phyloP scores from a whole-genome alignment of 2,113 vertebrate genomes.

The Donacobius atricapilla region DNA sequence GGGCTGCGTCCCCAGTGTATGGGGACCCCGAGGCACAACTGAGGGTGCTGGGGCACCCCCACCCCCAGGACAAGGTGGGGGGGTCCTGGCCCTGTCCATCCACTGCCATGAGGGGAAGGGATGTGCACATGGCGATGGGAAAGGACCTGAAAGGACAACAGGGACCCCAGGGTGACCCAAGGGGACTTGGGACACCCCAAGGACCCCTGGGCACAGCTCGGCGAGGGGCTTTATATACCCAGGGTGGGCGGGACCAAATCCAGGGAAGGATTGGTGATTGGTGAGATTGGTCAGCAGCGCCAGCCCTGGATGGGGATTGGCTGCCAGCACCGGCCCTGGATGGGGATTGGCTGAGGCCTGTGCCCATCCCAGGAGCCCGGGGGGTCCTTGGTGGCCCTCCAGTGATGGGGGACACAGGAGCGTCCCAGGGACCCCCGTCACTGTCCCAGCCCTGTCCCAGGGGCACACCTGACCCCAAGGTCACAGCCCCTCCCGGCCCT shows the following conservation, averaged over 20 bases:
- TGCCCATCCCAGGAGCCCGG: accelerated
- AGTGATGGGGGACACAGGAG: accelerated
- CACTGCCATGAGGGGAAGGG: accelerated
- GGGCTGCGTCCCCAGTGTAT: accelerated
- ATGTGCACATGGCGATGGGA: accelerated
- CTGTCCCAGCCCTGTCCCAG: neutral
- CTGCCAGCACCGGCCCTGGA: too few species aligned
- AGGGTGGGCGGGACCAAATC: neutral
- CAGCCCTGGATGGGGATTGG: too few species aligned
- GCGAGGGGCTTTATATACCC: neutral
- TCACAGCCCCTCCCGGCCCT: neutral
- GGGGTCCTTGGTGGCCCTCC: neutral
- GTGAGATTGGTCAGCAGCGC: too few species aligned
- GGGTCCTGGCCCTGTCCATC: neutral
- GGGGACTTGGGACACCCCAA: accelerated
- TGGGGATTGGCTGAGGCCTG: neutral
- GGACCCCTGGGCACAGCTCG: accelerated
- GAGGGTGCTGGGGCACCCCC: neutral
- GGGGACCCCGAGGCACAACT: neutral
- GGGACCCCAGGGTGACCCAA: neutral
- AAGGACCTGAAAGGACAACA: neutral
- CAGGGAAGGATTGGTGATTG: neutral
- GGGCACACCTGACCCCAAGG: accelerated
- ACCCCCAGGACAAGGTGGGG: too few species aligned
- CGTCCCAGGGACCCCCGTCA: accelerated